Conservation (phyloP, 1,140 invertebrate species). For the Drosophila busckii region DNA sequence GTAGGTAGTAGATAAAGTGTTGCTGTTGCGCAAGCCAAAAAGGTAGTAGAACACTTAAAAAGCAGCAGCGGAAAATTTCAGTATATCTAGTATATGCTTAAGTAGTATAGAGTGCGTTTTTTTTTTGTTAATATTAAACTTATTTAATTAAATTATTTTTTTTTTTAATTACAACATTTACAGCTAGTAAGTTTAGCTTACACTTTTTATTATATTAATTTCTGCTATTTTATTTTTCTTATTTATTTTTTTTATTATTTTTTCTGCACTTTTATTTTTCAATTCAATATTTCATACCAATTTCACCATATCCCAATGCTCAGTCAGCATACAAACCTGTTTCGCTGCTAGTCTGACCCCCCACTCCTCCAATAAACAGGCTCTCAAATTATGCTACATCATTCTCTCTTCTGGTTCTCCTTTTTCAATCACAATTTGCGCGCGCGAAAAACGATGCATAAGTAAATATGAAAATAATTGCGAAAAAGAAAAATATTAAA, state of each 20-base stretch:
- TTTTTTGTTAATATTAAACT: too few relatives aligned
- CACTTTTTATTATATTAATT: too few relatives aligned
- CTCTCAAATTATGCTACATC: conserved; percentile 32
- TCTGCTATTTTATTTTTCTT: too few relatives aligned
- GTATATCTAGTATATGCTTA: too few relatives aligned
- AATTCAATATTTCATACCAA: conserved; percentile 21
- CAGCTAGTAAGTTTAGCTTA: too few relatives aligned
- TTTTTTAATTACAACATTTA: too few relatives aligned
- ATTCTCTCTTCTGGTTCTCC: conserved; percentile 7
- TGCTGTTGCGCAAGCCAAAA: too few relatives aligned
- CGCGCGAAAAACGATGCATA: conserved; percentile 25
- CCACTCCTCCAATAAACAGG: conserved; percentile 33
- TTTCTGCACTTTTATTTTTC: not conserved
- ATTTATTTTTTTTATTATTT: not conserved
- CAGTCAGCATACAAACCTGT: conserved; percentile 38
- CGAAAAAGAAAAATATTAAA: not conserved
- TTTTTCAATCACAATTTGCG: conserved; percentile 20
- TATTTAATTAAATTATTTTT: too few relatives aligned
- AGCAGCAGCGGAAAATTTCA: too few relatives aligned
- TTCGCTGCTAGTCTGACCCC: not conserved
- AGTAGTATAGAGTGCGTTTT: too few relatives aligned
- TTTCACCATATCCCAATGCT: conserved; percentile 51
- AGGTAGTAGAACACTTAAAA: too few relatives aligned
- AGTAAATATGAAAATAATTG: not conserved
- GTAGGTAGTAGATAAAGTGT: too few relatives aligned